Evolutionary conservation across 2,797 vertebrate species (phyloP), one percentile per base, ranked within the genome.

Genomic region (Carapus acus): DNA sequence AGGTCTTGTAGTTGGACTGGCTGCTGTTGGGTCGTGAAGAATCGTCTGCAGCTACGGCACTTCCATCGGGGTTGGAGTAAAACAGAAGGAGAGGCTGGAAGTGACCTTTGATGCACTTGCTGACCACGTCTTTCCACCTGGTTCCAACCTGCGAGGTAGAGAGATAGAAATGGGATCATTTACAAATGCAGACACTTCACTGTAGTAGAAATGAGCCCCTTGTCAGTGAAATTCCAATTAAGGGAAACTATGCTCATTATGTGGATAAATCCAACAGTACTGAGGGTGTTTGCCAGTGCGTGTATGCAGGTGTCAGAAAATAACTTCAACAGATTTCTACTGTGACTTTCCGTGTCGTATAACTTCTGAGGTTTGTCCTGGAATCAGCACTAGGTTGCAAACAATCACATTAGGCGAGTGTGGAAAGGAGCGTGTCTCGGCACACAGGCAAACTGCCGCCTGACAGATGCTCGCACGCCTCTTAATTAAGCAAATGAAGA

Each of bases 1-100:
- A 61, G 34, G 69, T 63, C 82, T 90, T 93, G 74, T 85, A 68
- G 7, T 90, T 89, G 44, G 87, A 81, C 67, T 88, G 89, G 51
- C 75, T 84, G 82, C 84, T 82, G 64, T 86, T 88, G 37, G 88
- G 87, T 51, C 69, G 88, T 2, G 88, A 87, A 13, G 85, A 86
- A 49, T 97, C 91, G 38, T 93, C 92, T 18, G 88, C 74, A 34
- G 86, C 82, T 33, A 98, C 88, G 1, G 95, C 91, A 3, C 90
- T 90, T 46, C 94, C 95, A 2, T 93, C 90, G 2, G 94, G 94
- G 81, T 98, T 93, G 40, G 96, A 83, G 54, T 97, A 99, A 77
- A 99, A 98, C 27, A 99, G 79, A 50, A 99, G 86, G 69, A 99
- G 86, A 11, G 96, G 96, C 82, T 99, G 96, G 79, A 96, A 96